Conservation (phyloP, 2,113 vertebrate genomes). For the Nothoprocta pentlandii region DNA sequence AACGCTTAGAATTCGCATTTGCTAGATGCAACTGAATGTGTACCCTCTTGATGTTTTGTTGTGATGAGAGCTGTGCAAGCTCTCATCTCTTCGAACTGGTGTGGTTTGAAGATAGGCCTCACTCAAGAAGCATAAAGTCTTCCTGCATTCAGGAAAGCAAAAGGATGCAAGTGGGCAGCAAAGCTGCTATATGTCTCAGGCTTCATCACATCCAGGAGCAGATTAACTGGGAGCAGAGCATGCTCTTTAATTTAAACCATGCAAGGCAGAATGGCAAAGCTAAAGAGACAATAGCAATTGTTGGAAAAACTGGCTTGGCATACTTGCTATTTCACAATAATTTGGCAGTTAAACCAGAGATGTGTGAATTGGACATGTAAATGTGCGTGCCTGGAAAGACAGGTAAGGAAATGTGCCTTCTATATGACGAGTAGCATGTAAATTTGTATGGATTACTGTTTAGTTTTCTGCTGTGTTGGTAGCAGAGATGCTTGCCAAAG, state of each 20-base stretch:
- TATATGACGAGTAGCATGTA: neutral
- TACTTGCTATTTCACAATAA: neutral
- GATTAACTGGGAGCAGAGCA: neutral
- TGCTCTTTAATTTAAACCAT: neutral
- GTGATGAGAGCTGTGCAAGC: neutral
- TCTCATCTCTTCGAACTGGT: neutral
- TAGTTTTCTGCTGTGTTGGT: accelerated
- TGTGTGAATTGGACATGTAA: neutral
- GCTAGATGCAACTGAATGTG: neutral
- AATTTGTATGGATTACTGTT: neutral
- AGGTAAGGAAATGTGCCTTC: neutral
- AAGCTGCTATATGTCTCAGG: neutral
- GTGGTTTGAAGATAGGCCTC: neutral
- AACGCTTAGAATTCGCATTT: neutral
- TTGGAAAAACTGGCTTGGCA: neutral
- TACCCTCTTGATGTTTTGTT: neutral
- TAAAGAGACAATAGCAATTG: neutral
- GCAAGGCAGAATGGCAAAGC: neutral
- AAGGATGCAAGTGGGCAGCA: neutral
- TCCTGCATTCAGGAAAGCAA: neutral
- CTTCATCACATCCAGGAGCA: neutral
- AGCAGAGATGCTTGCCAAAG: neutral
- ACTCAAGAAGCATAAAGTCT: no score
- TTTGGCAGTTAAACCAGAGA: neutral
- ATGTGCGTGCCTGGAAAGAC: neutral